Evolutionary conservation across 1,140 invertebrate species (phyloP).

Genomic region (Zaprionus kolodkinae): DNA sequence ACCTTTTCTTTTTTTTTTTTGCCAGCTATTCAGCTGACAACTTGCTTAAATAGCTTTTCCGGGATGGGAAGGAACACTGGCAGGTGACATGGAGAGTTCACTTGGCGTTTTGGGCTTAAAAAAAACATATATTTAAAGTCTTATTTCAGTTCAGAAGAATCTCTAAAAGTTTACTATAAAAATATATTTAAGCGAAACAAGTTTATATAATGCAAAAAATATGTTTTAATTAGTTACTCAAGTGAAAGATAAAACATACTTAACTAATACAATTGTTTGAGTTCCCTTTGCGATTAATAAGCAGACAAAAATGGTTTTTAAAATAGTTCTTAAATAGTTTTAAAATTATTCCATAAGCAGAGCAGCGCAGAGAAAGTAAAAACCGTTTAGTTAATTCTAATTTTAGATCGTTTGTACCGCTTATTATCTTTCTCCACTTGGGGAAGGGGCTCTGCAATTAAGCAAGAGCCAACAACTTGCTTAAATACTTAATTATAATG

Average conservation of each 20-base stretch:
- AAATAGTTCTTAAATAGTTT: neutral
- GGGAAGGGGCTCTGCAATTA: neutral
- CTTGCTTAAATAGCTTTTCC: neutral
- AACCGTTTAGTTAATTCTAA: neutral
- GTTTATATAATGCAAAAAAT: no score
- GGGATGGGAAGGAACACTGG: neutral
- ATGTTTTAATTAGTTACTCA: no score
- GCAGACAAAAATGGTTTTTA: neutral
- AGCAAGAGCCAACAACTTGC: constrained; percentile 9
- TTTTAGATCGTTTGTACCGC: neutral
- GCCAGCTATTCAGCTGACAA: neutral
- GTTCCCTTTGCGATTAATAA: neutral
- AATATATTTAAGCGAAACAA: no score
- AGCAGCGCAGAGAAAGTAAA: neutral
- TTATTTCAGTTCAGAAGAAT: neutral
- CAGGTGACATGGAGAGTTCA: neutral
- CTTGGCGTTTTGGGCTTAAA: neutral
- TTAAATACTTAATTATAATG: constrained; percentile 25
- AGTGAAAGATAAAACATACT: no score
- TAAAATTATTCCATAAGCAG: no score
- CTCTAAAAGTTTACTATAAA: neutral
- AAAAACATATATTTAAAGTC: neutral
- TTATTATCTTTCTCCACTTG: neutral
- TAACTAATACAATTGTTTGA: no score
- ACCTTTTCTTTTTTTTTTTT: neutral